These are phyloP conservation scores for Caenorhabditis imperialis DNA, from an alignment of 2,888 invertebrate species.

Conservation along the genomic window DNA sequence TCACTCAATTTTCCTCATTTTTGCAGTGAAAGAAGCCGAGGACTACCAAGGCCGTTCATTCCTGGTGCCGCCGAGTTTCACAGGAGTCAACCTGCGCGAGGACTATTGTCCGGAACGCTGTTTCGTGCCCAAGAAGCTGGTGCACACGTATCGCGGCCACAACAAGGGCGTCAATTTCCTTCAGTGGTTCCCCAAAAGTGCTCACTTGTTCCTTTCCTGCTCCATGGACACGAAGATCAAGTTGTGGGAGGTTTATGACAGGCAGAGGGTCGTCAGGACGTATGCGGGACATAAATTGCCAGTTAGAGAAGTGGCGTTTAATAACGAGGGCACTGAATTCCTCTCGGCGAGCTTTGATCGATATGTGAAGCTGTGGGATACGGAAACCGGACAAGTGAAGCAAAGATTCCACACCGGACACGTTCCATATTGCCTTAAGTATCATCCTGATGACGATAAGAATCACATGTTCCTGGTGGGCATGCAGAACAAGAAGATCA, in stretches of 20 bases:
- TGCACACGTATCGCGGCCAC: slow-evolving; percentile 85
- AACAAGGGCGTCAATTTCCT: slow-evolving; percentile 95
- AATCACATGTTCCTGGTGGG: slow-evolving; percentile 95
- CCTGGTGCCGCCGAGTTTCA: slow-evolving; percentile 91
- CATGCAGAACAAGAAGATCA: slow-evolving; percentile 98
- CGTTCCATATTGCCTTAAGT: slow-evolving; percentile 97
- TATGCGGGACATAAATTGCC: slow-evolving; percentile 97
- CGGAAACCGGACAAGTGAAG: slow-evolving; percentile 87
- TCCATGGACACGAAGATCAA: slow-evolving; percentile 93
- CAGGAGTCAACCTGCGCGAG: slow-evolving; percentile 89
- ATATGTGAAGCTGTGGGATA: slow-evolving; percentile 98
- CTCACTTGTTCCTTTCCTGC: slow-evolving; percentile 93
- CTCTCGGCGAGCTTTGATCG: slow-evolving; percentile 95
- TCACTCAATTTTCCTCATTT: not conserved
- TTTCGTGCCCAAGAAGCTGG: slow-evolving; percentile 81
- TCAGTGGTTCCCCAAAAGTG: slow-evolving; percentile 93
- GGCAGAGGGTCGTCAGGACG: slow-evolving; percentile 91
- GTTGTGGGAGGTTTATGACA: slow-evolving; percentile 98
- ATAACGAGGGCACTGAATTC: slow-evolving; percentile 92
- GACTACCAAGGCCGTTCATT: slow-evolving; percentile 98
- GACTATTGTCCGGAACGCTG: slow-evolving; percentile 87
- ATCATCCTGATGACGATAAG: slow-evolving; percentile 96
- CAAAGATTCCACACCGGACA: slow-evolving; percentile 91
- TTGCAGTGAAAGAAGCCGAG: slow-evolving; percentile 88
- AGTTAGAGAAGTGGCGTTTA: slow-evolving; percentile 90